Evolutionary conservation across 2,113 vertebrate genomes (phyloP).

Genomic region (Deroptyus accipitrinus): DNA sequence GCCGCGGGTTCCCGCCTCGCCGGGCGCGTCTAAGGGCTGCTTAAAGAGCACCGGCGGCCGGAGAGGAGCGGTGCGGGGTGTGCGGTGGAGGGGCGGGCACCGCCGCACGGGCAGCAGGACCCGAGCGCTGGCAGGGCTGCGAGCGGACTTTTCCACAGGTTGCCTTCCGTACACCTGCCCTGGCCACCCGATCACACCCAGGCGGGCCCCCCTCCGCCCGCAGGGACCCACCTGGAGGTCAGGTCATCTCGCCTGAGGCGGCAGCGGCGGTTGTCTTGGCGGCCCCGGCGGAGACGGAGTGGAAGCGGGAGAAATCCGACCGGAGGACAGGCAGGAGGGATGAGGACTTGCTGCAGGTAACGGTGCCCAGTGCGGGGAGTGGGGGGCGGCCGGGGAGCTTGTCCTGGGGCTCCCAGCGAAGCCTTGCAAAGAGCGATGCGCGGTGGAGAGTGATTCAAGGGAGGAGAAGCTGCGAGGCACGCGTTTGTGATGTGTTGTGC

Average conservation of each 20-base stretch:
- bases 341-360: constrained; percentile 58
- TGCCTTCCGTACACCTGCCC: neutral
- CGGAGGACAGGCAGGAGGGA: constrained; percentile 3
- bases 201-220: too few species aligned
- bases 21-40: constrained; percentile 71
- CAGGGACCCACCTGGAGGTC: too few species aligned
- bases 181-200: too few species aligned
- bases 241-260: too few species aligned
- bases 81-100: neutral
- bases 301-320: neutral
- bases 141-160: neutral
- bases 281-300: neutral
- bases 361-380: neutral
- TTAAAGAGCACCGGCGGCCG: constrained; percentile 54
- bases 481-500: neutral
- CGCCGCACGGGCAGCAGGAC: neutral
- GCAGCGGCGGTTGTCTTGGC: neutral
- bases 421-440: neutral
- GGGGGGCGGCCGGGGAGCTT: neutral
- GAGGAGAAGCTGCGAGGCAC: neutral
- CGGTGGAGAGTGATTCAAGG: neutral
- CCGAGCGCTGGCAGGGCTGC: neutral
- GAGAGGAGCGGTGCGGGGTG: neutral
- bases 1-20: constrained; percentile 75
- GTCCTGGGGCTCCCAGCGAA: neutral